These are phyloP conservation scores for Drosophila tsacasi DNA, from an alignment of 1,140 invertebrate genomes.

Conservation along the genomic window DNA sequence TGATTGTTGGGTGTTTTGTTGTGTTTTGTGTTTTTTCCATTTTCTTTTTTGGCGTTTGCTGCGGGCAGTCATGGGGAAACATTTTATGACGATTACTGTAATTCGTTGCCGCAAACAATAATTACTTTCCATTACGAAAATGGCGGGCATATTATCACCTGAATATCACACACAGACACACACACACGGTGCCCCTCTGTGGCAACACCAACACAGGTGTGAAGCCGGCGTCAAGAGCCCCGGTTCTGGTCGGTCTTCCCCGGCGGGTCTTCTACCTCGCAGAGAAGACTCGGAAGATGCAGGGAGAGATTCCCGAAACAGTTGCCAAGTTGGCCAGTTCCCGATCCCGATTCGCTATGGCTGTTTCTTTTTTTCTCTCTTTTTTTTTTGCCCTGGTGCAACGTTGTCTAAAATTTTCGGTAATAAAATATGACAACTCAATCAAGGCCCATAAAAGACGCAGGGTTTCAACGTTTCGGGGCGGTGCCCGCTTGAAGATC, in stretches of 20 bases:
- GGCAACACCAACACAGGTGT: slow-evolving; percentile 35
- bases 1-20: slow-evolving; percentile 71
- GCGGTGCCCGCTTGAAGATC: slow-evolving; percentile 54
- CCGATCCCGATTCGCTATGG: slow-evolving; percentile 65
- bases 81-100: slow-evolving; percentile 85
- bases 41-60: slow-evolving; percentile 51
- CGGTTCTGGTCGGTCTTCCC: background rate
- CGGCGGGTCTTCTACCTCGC: background rate
- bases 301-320: slow-evolving; percentile 1
- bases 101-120: slow-evolving; percentile 85
- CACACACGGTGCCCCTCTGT: background rate
- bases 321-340: slow-evolving; percentile 1
- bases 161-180: slow-evolving; percentile 80
- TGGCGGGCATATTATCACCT: slow-evolving; percentile 85
- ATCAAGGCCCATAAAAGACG: slow-evolving; percentile 83
- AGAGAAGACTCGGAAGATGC: background rate
- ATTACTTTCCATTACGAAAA: slow-evolving; percentile 85
- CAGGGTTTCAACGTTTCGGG: slow-evolving; percentile 35
- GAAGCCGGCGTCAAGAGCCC: slow-evolving; percentile 28
- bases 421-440: slow-evolving; percentile 85
- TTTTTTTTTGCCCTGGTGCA: slow-evolving; percentile 22
- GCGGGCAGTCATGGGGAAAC: slow-evolving; percentile 85
- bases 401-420: slow-evolving; percentile 84
- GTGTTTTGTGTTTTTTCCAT: background rate
- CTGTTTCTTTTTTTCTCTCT: slow-evolving; percentile 8